Conservation (phyloP, 2,797 vertebrate genomes). For the Pantherophis alleghaniensis region DNA sequence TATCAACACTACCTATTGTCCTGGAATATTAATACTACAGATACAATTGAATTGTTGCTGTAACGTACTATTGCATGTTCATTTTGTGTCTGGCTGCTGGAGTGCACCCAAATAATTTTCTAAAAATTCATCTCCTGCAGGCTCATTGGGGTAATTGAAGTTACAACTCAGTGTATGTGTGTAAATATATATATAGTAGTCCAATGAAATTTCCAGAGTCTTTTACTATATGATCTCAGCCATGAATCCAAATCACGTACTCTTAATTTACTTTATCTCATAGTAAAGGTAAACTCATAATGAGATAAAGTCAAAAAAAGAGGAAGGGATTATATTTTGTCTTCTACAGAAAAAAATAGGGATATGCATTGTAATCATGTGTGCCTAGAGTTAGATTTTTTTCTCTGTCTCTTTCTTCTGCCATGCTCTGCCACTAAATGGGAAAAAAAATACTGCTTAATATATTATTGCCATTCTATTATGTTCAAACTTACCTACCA, state of each 20-base stretch:
- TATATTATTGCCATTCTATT: background rate
- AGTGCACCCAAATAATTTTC: background rate
- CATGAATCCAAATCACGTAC: background rate
- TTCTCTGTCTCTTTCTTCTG: background rate
- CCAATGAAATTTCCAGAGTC: background rate
- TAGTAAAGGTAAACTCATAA: background rate
- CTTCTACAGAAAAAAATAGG: background rate
- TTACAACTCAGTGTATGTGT: background rate
- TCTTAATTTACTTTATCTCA: background rate
- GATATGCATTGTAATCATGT: background rate
- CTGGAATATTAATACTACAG: background rate
- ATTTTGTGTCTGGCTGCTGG: background rate
- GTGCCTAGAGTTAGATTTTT: background rate
- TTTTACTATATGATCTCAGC: background rate
- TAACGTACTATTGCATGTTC: background rate
- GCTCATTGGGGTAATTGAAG: background rate
- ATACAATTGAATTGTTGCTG: background rate
- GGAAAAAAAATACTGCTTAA: background rate
- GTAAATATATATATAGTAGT: background rate
- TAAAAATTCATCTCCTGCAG: background rate
- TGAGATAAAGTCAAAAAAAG: background rate
- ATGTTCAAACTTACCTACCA: background rate
- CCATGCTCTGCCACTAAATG: background rate
- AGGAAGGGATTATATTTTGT: background rate
- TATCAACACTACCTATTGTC: background rate